Base-by-base conservation (phyloP, 2,888 invertebrate genomes). In the Unio pictorum region DNA sequence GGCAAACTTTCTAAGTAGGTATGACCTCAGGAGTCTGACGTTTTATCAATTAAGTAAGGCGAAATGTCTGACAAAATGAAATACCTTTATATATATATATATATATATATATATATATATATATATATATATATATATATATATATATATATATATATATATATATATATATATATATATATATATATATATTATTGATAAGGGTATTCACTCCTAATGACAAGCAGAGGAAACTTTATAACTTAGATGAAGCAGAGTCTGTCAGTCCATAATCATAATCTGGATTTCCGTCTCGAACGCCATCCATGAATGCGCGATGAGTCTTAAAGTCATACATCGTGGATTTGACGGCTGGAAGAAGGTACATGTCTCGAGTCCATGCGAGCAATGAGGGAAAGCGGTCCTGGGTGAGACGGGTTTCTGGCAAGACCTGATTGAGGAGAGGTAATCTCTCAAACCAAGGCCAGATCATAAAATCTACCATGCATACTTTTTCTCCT, bases 391-490 rank as follows among this genome's bases (percentile, higher is more conserved):
- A 74, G 64, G 73, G 85, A 72, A 66, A 81, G 55, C 75, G 69
- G 8, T 65, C 61, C 15, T 67, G 8, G 5, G 79, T 74, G 7
- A 78, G 72, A 58, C 68, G 69, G 4, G 79, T 74, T 45, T 75
- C 75, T 28, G 76, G 80, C 23, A 77, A 70, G 54, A 77, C 59
- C 15, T 67, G 64, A n/a, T 76, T 73, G n/a, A 86, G 67, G 11
- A 81, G 75, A 6, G 74, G 73, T 11, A 86, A 58, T 60, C 87
- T 71, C 72, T 87, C 86, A 72, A 86, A 86, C 82, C 84, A 87
- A 8, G 88, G 88, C 87, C 87, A 88, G 18, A 87, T 73, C 81
- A 85, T 82, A 61, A 83, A 84, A 73, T 88, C 88, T 11, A 83
- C 74, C 74, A 85, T 81, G 45, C 79, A 78, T 11, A 80, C 76